Evolutionary conservation across 2,888 invertebrate genomes (phyloP).

Genomic region (Orthosia gracilis): DNA sequence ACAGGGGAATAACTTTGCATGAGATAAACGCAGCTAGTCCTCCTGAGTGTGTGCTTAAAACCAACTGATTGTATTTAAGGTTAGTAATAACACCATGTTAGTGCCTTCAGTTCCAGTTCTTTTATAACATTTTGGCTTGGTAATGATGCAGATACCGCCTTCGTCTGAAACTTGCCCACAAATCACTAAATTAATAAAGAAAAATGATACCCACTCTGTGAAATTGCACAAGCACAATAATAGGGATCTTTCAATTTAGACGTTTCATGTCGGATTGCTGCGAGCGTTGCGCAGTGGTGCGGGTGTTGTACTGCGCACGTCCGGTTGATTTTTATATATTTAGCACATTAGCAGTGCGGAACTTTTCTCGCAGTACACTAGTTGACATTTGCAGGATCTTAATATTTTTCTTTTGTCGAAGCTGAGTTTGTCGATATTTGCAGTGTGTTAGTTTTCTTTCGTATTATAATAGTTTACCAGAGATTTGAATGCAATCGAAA

Average conservation of each 20-base stretch:
- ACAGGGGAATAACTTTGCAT: too few species aligned
- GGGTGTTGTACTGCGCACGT: too few species aligned
- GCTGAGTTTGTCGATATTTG: conserved; percentile 1
- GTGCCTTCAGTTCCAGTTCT: conserved; percentile 6
- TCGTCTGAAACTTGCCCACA: neutral
- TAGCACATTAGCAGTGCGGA: too few species aligned
- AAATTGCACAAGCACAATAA: neutral
- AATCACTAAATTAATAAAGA: neutral
- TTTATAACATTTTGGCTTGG: neutral
- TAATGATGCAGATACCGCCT: neutral
- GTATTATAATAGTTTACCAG: conserved; percentile 8
- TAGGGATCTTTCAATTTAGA: too few species aligned
- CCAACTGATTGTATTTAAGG: neutral
- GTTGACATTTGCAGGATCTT: neutral
- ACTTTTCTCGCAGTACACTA: too few species aligned
- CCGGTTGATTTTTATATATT: too few species aligned
- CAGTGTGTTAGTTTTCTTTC: conserved; percentile 15
- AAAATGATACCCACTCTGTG: neutral
- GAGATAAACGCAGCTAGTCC: neutral
- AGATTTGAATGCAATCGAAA: conserved; percentile 20
- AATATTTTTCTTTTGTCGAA: neutral
- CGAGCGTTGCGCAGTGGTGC: too few species aligned
- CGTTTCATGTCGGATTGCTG: too few species aligned
- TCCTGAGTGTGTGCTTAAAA: conserved; percentile 1
- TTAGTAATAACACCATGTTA: neutral